These are phyloP conservation scores for Dinocampus coccinellae DNA, from an alignment of 2,888 invertebrate genomes.

Conservation along the genomic window DNA sequence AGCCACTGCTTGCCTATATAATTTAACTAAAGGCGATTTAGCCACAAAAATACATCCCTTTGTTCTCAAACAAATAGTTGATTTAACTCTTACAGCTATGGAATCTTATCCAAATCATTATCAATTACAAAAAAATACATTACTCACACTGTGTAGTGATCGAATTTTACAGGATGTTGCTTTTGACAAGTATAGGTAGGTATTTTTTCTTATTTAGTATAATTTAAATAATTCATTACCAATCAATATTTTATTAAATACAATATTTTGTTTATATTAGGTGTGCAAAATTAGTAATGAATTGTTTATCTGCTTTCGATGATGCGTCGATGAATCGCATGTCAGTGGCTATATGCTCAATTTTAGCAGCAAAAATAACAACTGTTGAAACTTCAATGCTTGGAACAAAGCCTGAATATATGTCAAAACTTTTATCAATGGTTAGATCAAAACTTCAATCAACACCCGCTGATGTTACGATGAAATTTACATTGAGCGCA, in stretches of 20 bases:
- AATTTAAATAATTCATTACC: background rate
- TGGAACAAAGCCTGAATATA: slow-evolving; percentile 77
- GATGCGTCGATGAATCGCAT: slow-evolving; percentile 81
- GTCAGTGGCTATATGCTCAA: slow-evolving; percentile 85
- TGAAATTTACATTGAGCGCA: slow-evolving; percentile 83
- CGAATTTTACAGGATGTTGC: slow-evolving; percentile 80
- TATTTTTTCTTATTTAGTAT: background rate
- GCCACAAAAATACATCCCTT: slow-evolving; percentile 76
- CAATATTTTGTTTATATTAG: slow-evolving; percentile 57
- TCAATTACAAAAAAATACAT: slow-evolving; percentile 80
- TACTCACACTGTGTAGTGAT: slow-evolving; percentile 82
- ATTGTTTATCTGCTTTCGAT: slow-evolving; percentile 78
- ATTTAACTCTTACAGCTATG: slow-evolving; percentile 78
- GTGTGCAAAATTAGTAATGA: slow-evolving; percentile 80
- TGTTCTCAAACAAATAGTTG: slow-evolving; percentile 75
- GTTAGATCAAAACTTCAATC: slow-evolving; percentile 73
- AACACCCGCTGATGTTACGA: slow-evolving; percentile 75
- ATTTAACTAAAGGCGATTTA: slow-evolving; percentile 77
- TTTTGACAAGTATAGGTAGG: slow-evolving; percentile 73
- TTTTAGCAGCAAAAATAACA: slow-evolving; percentile 76
- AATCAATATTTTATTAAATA: background rate
- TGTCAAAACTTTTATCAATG: slow-evolving; percentile 77
- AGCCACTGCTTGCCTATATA: slow-evolving; percentile 82
- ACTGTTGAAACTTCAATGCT: slow-evolving; percentile 78
- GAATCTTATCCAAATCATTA: slow-evolving; percentile 76